Base-by-base conservation (phyloP, 2,113 vertebrate genomes). In the Hydropotes inermis region DNA sequence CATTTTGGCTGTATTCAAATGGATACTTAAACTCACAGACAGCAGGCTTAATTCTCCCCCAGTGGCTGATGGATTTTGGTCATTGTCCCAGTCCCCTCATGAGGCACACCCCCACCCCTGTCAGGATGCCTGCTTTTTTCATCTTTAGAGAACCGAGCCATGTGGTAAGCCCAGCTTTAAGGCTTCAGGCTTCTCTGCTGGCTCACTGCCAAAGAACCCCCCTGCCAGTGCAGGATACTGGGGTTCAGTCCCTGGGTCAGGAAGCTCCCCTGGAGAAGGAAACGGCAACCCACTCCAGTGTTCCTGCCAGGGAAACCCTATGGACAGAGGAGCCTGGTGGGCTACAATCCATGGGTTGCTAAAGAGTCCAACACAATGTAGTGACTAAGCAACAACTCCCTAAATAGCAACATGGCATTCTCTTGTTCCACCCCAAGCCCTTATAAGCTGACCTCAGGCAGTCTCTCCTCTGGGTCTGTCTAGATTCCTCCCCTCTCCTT, bases 1-100 rank as follows among this genome's bases (percentile, higher is more conserved):
- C 93, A 97, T 94, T 97, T 60, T 79, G 83, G 67, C 58, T 58
- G 57, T 85, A 90, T 97, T 97, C 93, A 90, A 88, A 90, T 60
- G 79, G 36, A 79, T 89, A 92, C 97, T 93, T 94, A 89, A 96
- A 96, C 92, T 52, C 95, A 95, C 25, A 91, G 88, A 82, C 84
- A 94, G 76, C 47, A 79, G 57, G 81, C 70, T 94, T 91, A 82
- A 91, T 95, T 76, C 89, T 47, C 50, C 33, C 88, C 67, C 84
- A 96, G 79, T 89, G 91, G 91, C 58, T 94, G 90, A 84, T 55
- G 61, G 76, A 76, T 94, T 91, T 54, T 83, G 85, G 30, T 78
- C 85, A 30, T 70, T 6, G 15, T 70, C 87, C 45, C 78, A 54
- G 5, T 76, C 6, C 1, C 21, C 6, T 36, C n/a, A 11, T 12